A percentile compares a stretch with the other conserved stretches of the same genome.
Evolutionary conservation across 2,797 vertebrate genomes (phyloP).

Genomic region (Morelia viridis): DNA sequence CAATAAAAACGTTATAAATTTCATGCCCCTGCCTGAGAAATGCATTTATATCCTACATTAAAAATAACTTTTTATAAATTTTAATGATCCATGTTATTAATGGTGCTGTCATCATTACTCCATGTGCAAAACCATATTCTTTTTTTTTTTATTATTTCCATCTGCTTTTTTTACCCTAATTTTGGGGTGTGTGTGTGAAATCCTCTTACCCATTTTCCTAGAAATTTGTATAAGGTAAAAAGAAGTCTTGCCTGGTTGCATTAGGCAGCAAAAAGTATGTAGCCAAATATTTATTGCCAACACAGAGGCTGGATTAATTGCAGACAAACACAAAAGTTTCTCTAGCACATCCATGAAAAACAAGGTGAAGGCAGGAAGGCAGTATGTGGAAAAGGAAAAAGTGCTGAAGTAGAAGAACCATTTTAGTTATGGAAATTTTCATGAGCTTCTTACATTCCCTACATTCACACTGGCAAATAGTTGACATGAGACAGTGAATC

Average conservation of each 20-base stretch:
- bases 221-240: constrained; percentile 62
- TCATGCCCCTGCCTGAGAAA: constrained; percentile 81
- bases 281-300: constrained; percentile 72
- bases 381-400: constrained; percentile 49
- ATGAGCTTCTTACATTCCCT: neutral
- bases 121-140: constrained; percentile 66
- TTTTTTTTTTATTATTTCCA: constrained; percentile 59
- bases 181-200: too few relatives aligned
- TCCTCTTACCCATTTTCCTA: constrained; percentile 72
- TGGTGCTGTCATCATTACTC: constrained; percentile 78
- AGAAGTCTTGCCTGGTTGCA: constrained; percentile 74
- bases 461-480: neutral
- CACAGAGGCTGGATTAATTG: constrained; percentile 70
- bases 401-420: constrained; percentile 52
- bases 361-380: constrained; percentile 33
- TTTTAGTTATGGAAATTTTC: constrained; percentile 36
- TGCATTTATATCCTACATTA: constrained; percentile 88
- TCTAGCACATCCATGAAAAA: constrained; percentile 65
- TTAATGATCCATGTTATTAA: constrained; percentile 90
- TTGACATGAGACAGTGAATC: neutral
- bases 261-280: constrained; percentile 63
- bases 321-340: constrained; percentile 69
- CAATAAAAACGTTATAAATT: constrained; percentile 86
- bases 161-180: constrained; percentile 53
- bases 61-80: constrained; percentile 89